Base-by-base conservation (phyloP, 2,888 invertebrate species). In the Alcis repandata region DNA sequence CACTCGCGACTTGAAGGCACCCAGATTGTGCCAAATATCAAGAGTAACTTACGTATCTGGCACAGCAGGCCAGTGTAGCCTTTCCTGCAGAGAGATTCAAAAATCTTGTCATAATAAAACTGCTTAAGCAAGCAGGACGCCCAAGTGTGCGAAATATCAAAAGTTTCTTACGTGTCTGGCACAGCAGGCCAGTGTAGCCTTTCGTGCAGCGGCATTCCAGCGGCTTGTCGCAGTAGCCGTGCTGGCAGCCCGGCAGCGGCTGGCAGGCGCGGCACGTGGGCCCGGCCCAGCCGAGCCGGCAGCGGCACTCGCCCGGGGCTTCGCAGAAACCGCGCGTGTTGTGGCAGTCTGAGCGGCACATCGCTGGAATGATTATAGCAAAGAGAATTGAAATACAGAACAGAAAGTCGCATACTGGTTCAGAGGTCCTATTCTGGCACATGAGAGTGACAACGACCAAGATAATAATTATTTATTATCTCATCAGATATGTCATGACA, bases 21-120 rank as follows among this genome's bases (percentile, higher is more conserved):
- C n/a, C n/a, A 27, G n/a, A 27, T 2, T 6, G 3, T 27, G 3
- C 27, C 3, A 27, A 27, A 27, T 27, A 27, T 27, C 6, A 10
- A 13, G 32, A 17, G 15, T 27, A 22, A 10, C 96, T 95, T 87
- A 98, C 98, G 97, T 74, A 96, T 97, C 88, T 98, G 97, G 78
- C 97, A 98, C 57, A 98, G 90, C 63, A 98, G 93, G 64, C 98
- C 98, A 11, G 97, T 98, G 94, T 97, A 99, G n/a, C 98, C 98
- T 2, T 97, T 96, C 59, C 96, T 91, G 84, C 99, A 99, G 83
- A 96, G 96, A 92, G 98, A 99, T 87, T 98, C 97, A 40, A 98
- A 94, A 3, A 98, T 98, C 83, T 97, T 96, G 73, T 96, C 95
- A 87, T 98, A 99, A 80, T 95, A 97, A n/a, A n/a, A n/a, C n/a